Percentiles rank a stretch among this genome's conserved stretches.
phyloP scores from a whole-genome alignment of 2,888 invertebrate species.

The Protodeltote pygarga region DNA sequence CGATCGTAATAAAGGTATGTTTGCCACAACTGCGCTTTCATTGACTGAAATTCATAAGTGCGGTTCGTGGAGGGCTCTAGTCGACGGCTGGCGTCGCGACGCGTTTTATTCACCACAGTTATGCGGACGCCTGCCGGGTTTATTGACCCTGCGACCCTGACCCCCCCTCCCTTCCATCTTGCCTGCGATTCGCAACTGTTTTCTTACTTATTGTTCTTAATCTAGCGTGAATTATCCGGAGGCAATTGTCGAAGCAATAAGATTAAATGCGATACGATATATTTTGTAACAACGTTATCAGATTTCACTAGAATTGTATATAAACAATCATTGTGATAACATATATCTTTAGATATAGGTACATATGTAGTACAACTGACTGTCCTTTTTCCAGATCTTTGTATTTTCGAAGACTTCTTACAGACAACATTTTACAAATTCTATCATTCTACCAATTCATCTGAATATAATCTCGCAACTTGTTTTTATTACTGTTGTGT shows the following conservation, averaged over 20 bases:
- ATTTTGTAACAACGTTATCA: background rate
- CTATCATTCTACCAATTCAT: too few relatives aligned
- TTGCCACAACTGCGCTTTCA: conserved; percentile 50
- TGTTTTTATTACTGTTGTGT: conserved; percentile 1
- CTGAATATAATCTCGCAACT: background rate
- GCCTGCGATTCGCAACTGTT: conserved; percentile 49
- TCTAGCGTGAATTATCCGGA: conserved; percentile 24
- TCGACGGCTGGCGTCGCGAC: conserved; percentile 52
- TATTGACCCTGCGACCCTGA: conserved; percentile 82
- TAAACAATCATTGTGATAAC: too few relatives aligned
- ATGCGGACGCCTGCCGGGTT: conserved; percentile 65
- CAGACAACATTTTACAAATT: too few relatives aligned
- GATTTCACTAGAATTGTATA: conserved; percentile 1
- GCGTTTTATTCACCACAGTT: conserved; percentile 64
- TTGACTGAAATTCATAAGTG: conserved; percentile 59
- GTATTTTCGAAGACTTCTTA: too few relatives aligned
- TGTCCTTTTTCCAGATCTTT: too few relatives aligned
- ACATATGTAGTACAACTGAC: too few relatives aligned
- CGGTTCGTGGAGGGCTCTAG: conserved; percentile 44
- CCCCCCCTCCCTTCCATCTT: conserved; percentile 58
- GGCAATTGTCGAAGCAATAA: conserved; percentile 9
- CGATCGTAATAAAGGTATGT: conserved; percentile 42
- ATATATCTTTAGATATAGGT: too few relatives aligned
- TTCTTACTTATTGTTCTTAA: conserved; percentile 54
- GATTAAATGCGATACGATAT: background rate